These are phyloP conservation scores for Oscheius sp. DNA, from an alignment of 2,888 invertebrate species.

Conservation along the genomic window DNA sequence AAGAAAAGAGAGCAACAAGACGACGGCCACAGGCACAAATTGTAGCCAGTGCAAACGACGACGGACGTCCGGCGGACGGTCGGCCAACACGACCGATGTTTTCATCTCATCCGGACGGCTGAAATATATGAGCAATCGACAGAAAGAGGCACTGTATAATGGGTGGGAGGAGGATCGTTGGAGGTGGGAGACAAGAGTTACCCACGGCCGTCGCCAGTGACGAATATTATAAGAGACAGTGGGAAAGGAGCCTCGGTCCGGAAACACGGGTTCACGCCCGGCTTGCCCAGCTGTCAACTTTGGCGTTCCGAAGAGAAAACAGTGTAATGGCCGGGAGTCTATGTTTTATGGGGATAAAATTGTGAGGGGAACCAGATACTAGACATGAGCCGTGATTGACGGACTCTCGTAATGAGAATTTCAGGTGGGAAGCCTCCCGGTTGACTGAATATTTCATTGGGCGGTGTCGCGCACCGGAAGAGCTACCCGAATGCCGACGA, in stretches of 20 bases:
- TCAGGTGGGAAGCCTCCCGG: constrained; percentile 27
- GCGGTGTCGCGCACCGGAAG: constrained; percentile 30
- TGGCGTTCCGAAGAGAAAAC: constrained; percentile 29
- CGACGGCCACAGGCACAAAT: constrained; percentile 19
- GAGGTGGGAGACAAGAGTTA: too few species aligned
- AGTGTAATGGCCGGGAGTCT: constrained; percentile 16
- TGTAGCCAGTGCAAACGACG: neutral
- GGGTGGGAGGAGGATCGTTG: too few species aligned
- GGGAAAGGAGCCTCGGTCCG: neutral
- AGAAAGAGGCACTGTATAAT: too few species aligned
- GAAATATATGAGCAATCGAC: too few species aligned
- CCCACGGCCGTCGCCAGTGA: too few species aligned
- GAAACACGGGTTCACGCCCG: constrained; percentile 5
- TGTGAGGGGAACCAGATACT: constrained; percentile 3
- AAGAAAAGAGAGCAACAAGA: constrained; percentile 23
- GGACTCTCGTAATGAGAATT: constrained; percentile 1
- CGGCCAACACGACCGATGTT: constrained; percentile 26
- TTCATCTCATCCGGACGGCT: constrained; percentile 29
- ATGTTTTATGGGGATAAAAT: constrained; percentile 16
- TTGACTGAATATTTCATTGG: constrained; percentile 28
- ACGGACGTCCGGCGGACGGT: neutral
- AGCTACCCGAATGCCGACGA: constrained; percentile 27
- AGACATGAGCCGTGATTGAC: constrained; percentile 22
- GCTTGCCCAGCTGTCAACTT: constrained; percentile 28
- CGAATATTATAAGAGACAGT: neutral